Evolutionary conservation across 1,140 invertebrate genomes (phyloP), one percentile per base, ranked within the genome.

Genomic region (Micrasema longulum): DNA sequence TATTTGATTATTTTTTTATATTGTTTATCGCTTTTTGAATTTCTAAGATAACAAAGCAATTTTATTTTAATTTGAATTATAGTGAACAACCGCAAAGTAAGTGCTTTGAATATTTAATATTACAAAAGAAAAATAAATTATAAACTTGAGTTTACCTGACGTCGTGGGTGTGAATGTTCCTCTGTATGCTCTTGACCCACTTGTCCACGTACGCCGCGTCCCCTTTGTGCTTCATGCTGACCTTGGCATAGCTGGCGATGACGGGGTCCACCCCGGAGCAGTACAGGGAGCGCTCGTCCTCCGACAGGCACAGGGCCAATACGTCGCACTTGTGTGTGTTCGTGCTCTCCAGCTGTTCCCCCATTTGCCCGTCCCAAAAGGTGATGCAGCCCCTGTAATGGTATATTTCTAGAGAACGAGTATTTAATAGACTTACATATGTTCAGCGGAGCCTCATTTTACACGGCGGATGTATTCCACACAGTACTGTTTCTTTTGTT

Each of bases 281-380:
- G 78, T 92, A 93, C 43, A 95, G 79, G 18, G 86, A 87, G 35
- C 88, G 88, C 78, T 91, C 87, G 75, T 92, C 89, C 50, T 91
- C 86, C n/a, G 91, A 90, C 1, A 96, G 81, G 14, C 87, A 88
- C 36, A 97, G 71, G 0, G 89, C 81, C 11, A 95, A 82, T 43
- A 97, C 90, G 84, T 96, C 94, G 0, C 91, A 90, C 74, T 91
- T 90, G 77, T 97, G 92, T 47, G 90, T 91, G 69, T 91, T 88
- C 71, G 91, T 89, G 57, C 87, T 88, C 79, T 94, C 90, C 45
- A 94, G 88, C 71, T 95, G 85, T 20, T 92, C 90, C 12, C 93
- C 95, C 36, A 90, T 81, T 50, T 88, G 87, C 12, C 92, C 91
- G 87, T 96, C 94, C 95, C 95, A 98, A 77, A 98, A 92, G 35